Evolutionary conservation across 2,797 vertebrate species (phyloP), one percentile per base, ranked within the genome.

Genomic region (Sebastes trivittatus): DNA sequence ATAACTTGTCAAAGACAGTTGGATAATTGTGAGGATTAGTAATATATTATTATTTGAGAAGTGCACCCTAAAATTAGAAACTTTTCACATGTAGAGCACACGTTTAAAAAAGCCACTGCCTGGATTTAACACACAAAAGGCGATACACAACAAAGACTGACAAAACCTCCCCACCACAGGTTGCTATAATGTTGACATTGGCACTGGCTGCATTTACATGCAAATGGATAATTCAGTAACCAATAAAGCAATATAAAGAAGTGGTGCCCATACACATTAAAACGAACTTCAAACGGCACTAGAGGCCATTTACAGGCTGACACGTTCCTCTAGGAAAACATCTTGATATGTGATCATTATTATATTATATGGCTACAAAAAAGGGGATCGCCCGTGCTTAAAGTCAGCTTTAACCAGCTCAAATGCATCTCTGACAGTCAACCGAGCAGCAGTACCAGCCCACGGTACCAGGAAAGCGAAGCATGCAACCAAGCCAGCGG

Each of bases 1-100:
- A 67, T 61, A 69, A 84, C 65, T 87, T 74, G 29, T 87, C 75
- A 61, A 59, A 80, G 38, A 80, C 46, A 56, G 62, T 61, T 72
- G 38, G 38, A 75, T 61, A 81, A 74, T 75, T 66, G 36, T 56
- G 27, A 69, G 30, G 52, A 79, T 52, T 60, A 62, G 8, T 30
- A 54, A 32, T 78, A 72, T 61, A 22, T 66, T 68, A 69, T 62
- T 66, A 65, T 42, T 42, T 60, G 22, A 72, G n/a, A 73, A 52
- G 20, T 27, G 14, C 56, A 52, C 46, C 27, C 34, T n/a, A 14
- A 75, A 67, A 69, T 69, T 36, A 8, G 4, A 64, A 72, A 82
- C 18, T 79, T 29, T 64, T 56, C 27, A 36, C 23, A 42, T 42
- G 4, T 34, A 52, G 4, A 34, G 6, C 27, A 72, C 25, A 64